phyloP scores from a whole-genome alignment of 2,888 invertebrate genomes.

The Oxyscelio sp. region DNA sequence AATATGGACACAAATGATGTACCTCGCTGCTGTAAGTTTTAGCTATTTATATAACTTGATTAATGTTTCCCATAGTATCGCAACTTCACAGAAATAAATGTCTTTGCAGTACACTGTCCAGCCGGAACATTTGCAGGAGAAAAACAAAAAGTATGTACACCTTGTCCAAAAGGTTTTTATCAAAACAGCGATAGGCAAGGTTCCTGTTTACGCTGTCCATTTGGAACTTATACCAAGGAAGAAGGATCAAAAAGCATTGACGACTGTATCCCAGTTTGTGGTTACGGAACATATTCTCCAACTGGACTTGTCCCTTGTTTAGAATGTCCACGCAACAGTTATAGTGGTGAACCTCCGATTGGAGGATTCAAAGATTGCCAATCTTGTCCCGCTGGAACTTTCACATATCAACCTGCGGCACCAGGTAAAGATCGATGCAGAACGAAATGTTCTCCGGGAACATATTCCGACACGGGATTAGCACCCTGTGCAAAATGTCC shows the following conservation, averaged over 20 bases:
- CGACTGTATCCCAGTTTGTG: conserved; percentile 98
- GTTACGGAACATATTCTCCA: conserved; percentile 98
- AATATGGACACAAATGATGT: conserved; percentile 97
- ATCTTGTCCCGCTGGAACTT: conserved; percentile 96
- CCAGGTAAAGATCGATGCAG: conserved; percentile 94
- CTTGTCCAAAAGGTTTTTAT: conserved; percentile 97
- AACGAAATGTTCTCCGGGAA: conserved; percentile 96
- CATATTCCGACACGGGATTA: conserved; percentile 97
- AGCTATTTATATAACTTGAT: neutral
- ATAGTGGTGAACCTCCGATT: conserved; percentile 95
- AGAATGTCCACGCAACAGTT: conserved; percentile 97
- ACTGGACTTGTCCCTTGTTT: conserved; percentile 96
- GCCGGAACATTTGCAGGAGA: conserved; percentile 98
- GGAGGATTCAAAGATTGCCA: conserved; percentile 98
- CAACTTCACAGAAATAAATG: no score
- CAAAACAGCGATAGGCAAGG: conserved; percentile 97
- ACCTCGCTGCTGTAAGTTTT: conserved; percentile 95
- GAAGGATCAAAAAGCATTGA: conserved; percentile 95
- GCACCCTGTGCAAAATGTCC: conserved; percentile 98
- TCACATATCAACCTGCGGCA: conserved; percentile 97
- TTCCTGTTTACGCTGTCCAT: conserved; percentile 96
- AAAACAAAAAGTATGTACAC: conserved; percentile 96
- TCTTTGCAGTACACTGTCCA: conserved; percentile 98
- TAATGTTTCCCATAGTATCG: no score
- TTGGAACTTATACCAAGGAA: conserved; percentile 97